These are phyloP conservation scores for Burhinus bistriatus DNA, from an alignment of 2,113 vertebrate species.

Conservation along the genomic window DNA sequence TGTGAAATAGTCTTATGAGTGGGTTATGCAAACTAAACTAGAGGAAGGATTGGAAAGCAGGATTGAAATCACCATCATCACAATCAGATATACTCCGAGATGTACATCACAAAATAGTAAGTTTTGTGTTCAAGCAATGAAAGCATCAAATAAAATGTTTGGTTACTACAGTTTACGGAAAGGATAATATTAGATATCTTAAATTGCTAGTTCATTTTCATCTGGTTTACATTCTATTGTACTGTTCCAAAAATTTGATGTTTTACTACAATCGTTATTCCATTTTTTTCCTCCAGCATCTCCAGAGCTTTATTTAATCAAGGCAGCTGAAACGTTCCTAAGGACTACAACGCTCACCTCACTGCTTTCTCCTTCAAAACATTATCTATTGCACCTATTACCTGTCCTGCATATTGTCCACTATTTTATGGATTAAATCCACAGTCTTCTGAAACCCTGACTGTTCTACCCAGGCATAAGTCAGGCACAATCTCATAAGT, in stretches of 20 bases:
- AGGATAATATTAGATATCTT: background rate
- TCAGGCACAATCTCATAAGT: background rate
- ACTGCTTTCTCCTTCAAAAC: background rate
- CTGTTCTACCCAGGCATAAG: background rate
- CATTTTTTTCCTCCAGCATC: background rate
- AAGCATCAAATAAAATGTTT: background rate
- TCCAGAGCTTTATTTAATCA: background rate
- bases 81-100: background rate
- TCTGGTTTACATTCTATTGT: background rate
- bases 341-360: background rate
- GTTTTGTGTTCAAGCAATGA: background rate
- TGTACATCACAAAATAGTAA: background rate
- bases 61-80: background rate
- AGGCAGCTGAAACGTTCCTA: background rate
- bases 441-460: background rate
- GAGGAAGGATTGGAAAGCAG: background rate
- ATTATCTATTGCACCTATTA: background rate
- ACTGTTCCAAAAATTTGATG: background rate
- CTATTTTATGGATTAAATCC: background rate
- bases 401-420: background rate
- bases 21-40: background rate
- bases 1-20: background rate
- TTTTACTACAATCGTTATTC: background rate
- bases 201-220: background rate
- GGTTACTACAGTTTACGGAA: background rate